phyloP scores from a whole-genome alignment of 2,888 invertebrate genomes.

The Anarsia innoxiella region DNA sequence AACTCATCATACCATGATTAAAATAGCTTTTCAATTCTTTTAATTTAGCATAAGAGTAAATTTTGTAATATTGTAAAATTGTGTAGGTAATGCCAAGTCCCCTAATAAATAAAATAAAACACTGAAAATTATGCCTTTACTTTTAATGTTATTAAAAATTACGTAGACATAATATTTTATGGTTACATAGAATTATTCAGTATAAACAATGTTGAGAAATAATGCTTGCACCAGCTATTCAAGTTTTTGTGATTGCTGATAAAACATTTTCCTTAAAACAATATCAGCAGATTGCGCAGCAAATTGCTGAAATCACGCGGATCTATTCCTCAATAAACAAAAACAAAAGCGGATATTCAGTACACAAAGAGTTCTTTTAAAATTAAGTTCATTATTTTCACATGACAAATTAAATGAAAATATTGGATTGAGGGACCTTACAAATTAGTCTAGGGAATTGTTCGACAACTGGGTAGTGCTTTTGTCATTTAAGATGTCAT shows the following conservation, averaged over 20 bases:
- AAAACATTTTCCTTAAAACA: constrained; percentile 52
- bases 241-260: constrained; percentile 45
- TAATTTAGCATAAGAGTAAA: too few species aligned
- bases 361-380: constrained; percentile 45
- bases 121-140: constrained; percentile 39
- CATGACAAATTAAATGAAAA: constrained; percentile 48
- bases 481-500: constrained; percentile 50
- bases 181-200: constrained; percentile 71
- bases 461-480: constrained; percentile 20
- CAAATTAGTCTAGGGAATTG: constrained; percentile 11
- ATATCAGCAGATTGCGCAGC: constrained; percentile 40
- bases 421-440: not conserved
- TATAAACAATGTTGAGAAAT: constrained; percentile 66
- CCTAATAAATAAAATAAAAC: not conserved
- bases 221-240: constrained; percentile 56
- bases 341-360: constrained; percentile 50
- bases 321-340: constrained; percentile 42
- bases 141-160: constrained; percentile 67
- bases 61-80: not conserved
- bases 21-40: too few species aligned
- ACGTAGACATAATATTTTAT: constrained; percentile 72
- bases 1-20: too few species aligned
- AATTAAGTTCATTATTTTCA: constrained; percentile 42
- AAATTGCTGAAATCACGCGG: constrained; percentile 36
- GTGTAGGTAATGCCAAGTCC: not conserved